Evolutionary conservation across 2,797 vertebrate genomes (phyloP).

Genomic region (Mus minutoides): DNA sequence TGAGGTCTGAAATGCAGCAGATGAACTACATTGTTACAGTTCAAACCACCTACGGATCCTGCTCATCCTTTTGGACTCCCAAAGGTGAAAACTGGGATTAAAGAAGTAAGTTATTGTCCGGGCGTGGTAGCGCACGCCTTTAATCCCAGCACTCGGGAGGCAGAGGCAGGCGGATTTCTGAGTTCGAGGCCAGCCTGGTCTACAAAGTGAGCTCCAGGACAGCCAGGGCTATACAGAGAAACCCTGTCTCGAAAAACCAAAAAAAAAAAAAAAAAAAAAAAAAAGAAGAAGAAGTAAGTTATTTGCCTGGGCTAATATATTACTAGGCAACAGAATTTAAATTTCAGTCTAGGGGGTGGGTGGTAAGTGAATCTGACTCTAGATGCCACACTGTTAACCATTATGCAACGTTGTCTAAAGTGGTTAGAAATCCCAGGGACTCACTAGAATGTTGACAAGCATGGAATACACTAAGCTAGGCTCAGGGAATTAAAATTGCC

Average conservation of each 20-base stretch:
- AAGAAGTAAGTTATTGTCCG: not conserved
- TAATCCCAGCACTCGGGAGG: too few species aligned
- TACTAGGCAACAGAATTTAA: slow-evolving; percentile 28
- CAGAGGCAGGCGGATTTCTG: too few species aligned
- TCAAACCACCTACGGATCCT: not conserved
- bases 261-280: too few species aligned
- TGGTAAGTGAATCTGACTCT: not conserved
- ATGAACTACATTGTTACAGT: not conserved
- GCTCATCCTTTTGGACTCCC: not conserved
- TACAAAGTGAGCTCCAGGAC: too few species aligned
- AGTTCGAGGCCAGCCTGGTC: too few species aligned
- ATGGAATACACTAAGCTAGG: slow-evolving; percentile 1
- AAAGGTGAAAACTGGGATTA: slow-evolving; percentile 19
- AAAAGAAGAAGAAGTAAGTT: not conserved
- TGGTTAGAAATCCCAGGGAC: not conserved
- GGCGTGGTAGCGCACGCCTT: too few species aligned
- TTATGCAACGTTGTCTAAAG: not conserved
- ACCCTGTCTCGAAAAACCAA: too few species aligned
- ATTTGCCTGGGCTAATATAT: not conserved
- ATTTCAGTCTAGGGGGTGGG: not conserved
- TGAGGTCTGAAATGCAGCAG: not conserved
- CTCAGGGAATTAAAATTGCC: not conserved
- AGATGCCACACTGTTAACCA: slow-evolving; percentile 13
- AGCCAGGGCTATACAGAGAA: too few species aligned
- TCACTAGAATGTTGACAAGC: not conserved